A percentile compares a stretch with the other conserved stretches of the same genome.
Evolutionary conservation across 2,113 vertebrate genomes (phyloP).

Genomic region (Tricholaema leucomelas): DNA sequence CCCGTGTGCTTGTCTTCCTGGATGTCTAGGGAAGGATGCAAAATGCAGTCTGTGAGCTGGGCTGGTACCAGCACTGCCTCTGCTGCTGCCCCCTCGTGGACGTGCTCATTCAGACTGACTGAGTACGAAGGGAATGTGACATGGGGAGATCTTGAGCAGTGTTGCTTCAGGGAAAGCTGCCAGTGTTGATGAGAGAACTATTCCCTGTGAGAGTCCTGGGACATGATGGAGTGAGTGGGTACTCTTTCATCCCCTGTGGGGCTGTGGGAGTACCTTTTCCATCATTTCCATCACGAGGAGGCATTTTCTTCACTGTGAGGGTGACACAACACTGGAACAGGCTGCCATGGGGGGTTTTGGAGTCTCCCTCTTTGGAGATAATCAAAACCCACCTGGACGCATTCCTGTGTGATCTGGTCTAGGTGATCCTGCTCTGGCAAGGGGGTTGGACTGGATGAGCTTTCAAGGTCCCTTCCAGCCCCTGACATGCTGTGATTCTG

Average conservation of each 20-base stretch:
- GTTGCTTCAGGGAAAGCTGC: not conserved
- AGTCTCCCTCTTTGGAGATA: too few relatives aligned
- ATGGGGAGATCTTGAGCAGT: not conserved
- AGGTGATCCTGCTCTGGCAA: too few relatives aligned
- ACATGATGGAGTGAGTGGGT: not conserved
- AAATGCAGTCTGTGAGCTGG: not conserved
- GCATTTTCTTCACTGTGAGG: too few relatives aligned
- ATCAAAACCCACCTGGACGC: too few relatives aligned
- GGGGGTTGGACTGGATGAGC: too few relatives aligned
- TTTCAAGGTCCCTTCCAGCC: too few relatives aligned
- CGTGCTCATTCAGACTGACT: not conserved
- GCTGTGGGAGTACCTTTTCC: not conserved
- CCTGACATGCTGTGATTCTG: too few relatives aligned
- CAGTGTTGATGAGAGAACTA: accelerated
- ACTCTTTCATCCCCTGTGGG: not conserved
- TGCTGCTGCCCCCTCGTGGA: not conserved
- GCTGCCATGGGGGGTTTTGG: too few relatives aligned
- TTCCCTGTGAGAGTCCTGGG: not conserved
- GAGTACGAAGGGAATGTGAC: not conserved
- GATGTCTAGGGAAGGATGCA: not conserved
- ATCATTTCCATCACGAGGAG: not conserved
- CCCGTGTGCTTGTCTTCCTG: not conserved
- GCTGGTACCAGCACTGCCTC: not conserved
- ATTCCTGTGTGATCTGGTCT: too few relatives aligned
- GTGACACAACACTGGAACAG: too few relatives aligned